Percentiles rank a stretch among this genome's conserved stretches.
phyloP scores from a whole-genome alignment of 2,797 vertebrate genomes.

The Mus spretus region DNA sequence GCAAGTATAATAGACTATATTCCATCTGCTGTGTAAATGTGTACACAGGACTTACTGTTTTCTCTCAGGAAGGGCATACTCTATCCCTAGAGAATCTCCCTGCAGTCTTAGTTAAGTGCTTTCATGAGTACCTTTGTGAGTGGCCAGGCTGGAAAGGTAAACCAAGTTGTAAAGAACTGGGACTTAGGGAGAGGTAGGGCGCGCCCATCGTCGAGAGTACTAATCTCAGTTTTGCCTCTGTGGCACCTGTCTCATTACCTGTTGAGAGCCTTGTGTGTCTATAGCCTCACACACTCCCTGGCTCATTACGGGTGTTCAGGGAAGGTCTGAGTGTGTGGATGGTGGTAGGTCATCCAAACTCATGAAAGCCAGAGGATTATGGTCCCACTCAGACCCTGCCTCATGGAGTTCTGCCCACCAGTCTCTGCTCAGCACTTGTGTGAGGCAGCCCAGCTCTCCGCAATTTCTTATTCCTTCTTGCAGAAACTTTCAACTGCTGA shows the following conservation, averaged over 20 bases:
- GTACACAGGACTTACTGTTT: neutral
- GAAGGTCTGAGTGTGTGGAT: neutral
- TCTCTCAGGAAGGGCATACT: neutral
- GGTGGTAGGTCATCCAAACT: neutral
- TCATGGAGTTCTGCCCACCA: neutral
- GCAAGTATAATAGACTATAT: neutral
- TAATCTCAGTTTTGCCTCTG: neutral
- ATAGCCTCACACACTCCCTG: accelerated
- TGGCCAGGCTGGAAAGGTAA: neutral
- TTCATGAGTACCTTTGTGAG: neutral
- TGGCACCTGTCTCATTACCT: neutral
- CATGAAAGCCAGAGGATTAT: too few species aligned
- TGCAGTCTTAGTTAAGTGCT: too few species aligned
- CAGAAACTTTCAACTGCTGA: constrained; percentile 82
- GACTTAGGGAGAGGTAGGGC: neutral
- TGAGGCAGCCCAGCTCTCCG: neutral
- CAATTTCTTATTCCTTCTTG: constrained; percentile 53
- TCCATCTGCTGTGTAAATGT: neutral
- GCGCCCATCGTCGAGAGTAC: neutral
- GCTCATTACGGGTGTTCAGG: neutral
- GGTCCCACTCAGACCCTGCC: too few species aligned
- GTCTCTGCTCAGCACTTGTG: neutral
- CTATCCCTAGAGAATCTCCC: neutral
- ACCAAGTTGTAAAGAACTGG: neutral
- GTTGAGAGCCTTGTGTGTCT: neutral